Conservation (phyloP, 2,113 vertebrate species). For the Numida meleagris region DNA sequence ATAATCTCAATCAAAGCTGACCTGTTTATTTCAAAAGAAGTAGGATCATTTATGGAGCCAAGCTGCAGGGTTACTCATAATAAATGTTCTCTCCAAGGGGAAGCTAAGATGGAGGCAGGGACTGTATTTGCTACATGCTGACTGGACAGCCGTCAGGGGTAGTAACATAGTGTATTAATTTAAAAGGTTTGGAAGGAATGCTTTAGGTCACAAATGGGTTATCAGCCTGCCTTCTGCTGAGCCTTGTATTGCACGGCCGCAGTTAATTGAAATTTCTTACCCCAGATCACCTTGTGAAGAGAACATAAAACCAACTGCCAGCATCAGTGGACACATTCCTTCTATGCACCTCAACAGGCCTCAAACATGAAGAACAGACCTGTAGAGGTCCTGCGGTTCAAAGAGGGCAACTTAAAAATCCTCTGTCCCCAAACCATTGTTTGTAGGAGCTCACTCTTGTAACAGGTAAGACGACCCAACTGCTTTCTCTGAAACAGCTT, state of each 20-base stretch:
- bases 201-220: background rate
- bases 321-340: background rate
- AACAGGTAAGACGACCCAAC: background rate
- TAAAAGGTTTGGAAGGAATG: background rate
- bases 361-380: background rate
- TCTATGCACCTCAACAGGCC: background rate
- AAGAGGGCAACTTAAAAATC: background rate
- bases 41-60: background rate
- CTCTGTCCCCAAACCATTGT: too few relatives aligned
- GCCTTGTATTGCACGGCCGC: background rate
- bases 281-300: background rate
- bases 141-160: background rate
- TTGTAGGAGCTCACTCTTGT: background rate
- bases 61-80: background rate
- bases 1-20: background rate
- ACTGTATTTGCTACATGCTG: background rate
- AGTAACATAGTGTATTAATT: background rate
- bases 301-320: background rate
- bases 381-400: background rate
- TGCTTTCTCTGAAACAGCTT: background rate
- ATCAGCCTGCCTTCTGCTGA: background rate
- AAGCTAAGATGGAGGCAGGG: background rate
- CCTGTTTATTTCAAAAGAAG: background rate
- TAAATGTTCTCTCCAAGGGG: background rate
- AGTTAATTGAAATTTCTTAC: background rate